Conservation (phyloP, 2,797 vertebrate genomes). For the Peromyscus melanophrys region DNA sequence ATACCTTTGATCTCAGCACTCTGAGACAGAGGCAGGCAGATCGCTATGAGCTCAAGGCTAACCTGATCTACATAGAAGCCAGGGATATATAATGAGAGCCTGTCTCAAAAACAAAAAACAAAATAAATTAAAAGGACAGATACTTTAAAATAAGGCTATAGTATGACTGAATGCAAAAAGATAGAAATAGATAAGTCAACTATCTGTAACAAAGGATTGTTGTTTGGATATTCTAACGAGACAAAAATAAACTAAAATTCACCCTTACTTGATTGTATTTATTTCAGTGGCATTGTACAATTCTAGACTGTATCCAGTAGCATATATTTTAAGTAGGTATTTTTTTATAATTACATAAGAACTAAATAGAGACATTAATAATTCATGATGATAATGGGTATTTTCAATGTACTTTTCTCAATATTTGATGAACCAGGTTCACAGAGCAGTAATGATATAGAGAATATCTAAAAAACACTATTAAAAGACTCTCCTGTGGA, state of each 20-base stretch:
- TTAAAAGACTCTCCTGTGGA: background rate
- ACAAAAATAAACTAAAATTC: constrained; percentile 31
- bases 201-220: background rate
- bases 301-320: background rate
- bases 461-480: background rate
- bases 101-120: background rate
- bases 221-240: background rate
- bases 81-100: background rate
- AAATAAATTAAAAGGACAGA: background rate
- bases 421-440: background rate
- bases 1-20: background rate
- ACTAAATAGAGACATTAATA: constrained; percentile 1
- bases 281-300: background rate
- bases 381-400: background rate
- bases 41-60: background rate
- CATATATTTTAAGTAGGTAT: constrained; percentile 34
- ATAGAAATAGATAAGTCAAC: background rate
- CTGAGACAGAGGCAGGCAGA: background rate
- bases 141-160: background rate
- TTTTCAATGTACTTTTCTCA: background rate
- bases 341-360: background rate
- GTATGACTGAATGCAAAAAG: constrained; percentile 6
- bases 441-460: background rate
- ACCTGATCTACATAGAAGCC: background rate
- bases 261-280: background rate